Evolutionary conservation across 2,797 vertebrate genomes (phyloP).

Genomic region (Moxostoma hubbsi): DNA sequence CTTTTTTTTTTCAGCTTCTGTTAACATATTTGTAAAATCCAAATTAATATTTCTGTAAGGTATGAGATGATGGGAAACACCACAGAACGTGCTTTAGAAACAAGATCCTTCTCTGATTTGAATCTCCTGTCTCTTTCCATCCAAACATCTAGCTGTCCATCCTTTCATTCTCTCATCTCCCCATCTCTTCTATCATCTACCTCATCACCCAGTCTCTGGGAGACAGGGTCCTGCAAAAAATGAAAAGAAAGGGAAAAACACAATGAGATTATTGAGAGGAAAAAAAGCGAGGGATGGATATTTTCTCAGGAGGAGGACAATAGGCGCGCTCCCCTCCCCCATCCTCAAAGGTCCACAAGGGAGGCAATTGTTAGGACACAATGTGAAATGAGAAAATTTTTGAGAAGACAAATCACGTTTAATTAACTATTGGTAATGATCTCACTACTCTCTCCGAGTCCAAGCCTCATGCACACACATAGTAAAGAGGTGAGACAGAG

Average conservation of each 20-base stretch:
- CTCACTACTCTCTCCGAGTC: constrained; percentile 75
- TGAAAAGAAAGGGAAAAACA: constrained; percentile 51
- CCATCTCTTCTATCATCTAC: background rate
- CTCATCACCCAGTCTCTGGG: constrained; percentile 14
- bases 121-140: background rate
- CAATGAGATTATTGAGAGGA: constrained; percentile 79
- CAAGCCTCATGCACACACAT: constrained; percentile 43
- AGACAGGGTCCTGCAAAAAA: constrained; percentile 10
- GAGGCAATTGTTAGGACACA: constrained; percentile 77
- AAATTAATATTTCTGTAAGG: no score
- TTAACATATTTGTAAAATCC: no score
- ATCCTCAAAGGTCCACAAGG: constrained; percentile 76
- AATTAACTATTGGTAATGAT: constrained; percentile 85
- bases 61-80: no score
- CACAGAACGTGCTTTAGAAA: background rate
- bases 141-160: background rate
- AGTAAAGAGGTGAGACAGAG: constrained; percentile 76
- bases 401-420: constrained; percentile 80
- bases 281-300: constrained; percentile 73
- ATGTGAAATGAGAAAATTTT: constrained; percentile 74
- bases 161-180: background rate
- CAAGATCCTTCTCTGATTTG: background rate
- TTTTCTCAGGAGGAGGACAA: constrained; percentile 80
- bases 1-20: no score
- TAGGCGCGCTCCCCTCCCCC: constrained; percentile 75